These are phyloP conservation scores for Drosophila macrothrix DNA, from an alignment of 2,888 invertebrate genomes.

Conservation along the genomic window DNA sequence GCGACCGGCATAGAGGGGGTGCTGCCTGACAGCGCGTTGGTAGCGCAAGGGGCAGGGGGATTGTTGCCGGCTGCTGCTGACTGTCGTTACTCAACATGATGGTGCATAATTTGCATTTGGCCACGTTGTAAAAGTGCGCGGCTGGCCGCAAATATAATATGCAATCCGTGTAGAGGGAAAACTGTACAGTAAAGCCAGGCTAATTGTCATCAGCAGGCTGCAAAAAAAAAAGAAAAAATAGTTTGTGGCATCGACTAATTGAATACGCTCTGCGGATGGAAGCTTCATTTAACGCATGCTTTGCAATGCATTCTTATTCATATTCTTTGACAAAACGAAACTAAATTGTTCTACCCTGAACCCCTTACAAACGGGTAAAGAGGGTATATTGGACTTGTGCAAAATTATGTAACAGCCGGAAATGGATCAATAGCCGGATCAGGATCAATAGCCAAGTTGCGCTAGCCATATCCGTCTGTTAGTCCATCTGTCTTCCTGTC, in stretches of 20 bases:
- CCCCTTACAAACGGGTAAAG: neutral
- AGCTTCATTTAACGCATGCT: too few species aligned
- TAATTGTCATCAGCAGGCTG: slow-evolving; percentile 25
- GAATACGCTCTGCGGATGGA: neutral
- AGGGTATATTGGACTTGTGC: too few species aligned
- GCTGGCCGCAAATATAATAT: slow-evolving; percentile 69
- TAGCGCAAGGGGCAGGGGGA: neutral
- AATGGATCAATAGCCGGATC: too few species aligned
- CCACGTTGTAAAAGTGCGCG: slow-evolving; percentile 72
- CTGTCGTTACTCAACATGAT: slow-evolving; percentile 63
- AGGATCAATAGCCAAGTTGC: neutral
- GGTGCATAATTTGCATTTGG: slow-evolving; percentile 73
- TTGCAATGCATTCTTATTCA: neutral
- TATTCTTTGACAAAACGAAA: too few species aligned
- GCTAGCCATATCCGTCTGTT: neutral
- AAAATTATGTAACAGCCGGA: too few species aligned
- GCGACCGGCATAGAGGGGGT: neutral
- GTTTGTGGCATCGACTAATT: neutral
- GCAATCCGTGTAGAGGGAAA: slow-evolving; percentile 26
- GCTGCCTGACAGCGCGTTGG: neutral
- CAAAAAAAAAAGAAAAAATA: neutral
- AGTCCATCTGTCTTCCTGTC: neutral
- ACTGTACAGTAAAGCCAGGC: neutral
- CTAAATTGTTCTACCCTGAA: too few species aligned
- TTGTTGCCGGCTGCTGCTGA: slow-evolving; percentile 8